Conservation (phyloP, 2,113 vertebrate species). For the Spea multiplicata region DNA sequence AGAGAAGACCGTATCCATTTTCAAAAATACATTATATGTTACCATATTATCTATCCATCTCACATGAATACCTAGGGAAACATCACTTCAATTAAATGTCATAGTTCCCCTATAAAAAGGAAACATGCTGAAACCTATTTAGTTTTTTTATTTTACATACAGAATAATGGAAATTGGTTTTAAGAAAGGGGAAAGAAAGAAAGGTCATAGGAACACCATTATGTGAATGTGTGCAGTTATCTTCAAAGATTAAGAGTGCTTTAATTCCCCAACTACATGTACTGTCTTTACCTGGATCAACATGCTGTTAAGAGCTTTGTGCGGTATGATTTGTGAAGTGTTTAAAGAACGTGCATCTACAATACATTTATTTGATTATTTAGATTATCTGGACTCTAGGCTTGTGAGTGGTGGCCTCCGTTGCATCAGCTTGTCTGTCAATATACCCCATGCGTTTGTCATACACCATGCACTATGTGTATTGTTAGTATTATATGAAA, state of each 20-base stretch:
- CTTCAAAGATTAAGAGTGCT: not conserved
- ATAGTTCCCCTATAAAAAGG: slow-evolving; percentile 1
- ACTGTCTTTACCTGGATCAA: slow-evolving; percentile 4
- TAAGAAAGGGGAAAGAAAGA: not conserved
- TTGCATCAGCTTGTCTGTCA: too few species aligned
- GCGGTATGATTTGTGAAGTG: not conserved
- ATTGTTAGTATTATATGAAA: too few species aligned
- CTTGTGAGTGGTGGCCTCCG: too few species aligned
- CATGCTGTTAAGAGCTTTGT: slow-evolving; percentile 1
- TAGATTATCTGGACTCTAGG: too few species aligned
- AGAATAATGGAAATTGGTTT: slow-evolving; percentile 1
- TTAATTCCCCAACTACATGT: not conserved
- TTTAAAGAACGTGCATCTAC: not conserved
- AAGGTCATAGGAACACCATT: slow-evolving; percentile 18
- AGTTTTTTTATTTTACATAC: not conserved
- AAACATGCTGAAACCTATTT: not conserved
- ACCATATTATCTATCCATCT: too few species aligned
- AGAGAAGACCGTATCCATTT: too few species aligned
- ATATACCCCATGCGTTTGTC: too few species aligned
- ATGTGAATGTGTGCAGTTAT: not conserved
- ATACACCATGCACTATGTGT: too few species aligned
- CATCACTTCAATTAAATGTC: slow-evolving; percentile 1
- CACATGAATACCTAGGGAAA: not conserved
- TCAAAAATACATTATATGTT: too few species aligned
- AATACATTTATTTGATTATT: not conserved